Evolutionary conservation across 2,888 invertebrate genomes (phyloP).

Genomic region (Volucella bombylans): DNA sequence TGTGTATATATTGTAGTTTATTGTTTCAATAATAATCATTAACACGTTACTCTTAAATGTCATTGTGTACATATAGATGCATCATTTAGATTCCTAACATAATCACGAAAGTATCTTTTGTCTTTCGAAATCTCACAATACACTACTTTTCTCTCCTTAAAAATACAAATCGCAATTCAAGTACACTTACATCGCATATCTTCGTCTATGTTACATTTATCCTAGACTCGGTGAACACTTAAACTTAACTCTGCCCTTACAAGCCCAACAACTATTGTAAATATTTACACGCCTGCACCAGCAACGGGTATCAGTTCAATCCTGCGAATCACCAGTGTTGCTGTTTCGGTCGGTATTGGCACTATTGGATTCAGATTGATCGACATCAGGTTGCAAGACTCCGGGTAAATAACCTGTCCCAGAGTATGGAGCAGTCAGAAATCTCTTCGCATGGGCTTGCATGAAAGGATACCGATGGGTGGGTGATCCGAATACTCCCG

Average conservation of each 20-base stretch:
- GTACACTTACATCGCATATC: constrained; percentile 42
- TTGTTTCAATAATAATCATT: constrained; percentile 67
- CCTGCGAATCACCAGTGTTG: constrained; percentile 82
- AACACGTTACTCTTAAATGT: constrained; percentile 61
- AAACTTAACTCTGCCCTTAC: constrained; percentile 55
- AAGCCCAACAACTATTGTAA: constrained; percentile 52
- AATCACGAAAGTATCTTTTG: constrained; percentile 21
- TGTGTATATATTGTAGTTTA: constrained; percentile 67
- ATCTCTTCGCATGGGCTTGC: constrained; percentile 88
- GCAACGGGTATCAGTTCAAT: constrained; percentile 77
- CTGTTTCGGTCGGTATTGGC: constrained; percentile 82
- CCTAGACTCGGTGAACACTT: constrained; percentile 51
- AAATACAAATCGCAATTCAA: constrained; percentile 62
- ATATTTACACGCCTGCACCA: constrained; percentile 58
- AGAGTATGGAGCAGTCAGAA: constrained; percentile 91
- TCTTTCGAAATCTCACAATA: constrained; percentile 48
- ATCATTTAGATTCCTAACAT: constrained; percentile 37
- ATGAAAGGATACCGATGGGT: constrained; percentile 82
- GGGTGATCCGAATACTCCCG: constrained; percentile 81
- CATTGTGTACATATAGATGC: constrained; percentile 29
- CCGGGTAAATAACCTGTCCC: constrained; percentile 92
- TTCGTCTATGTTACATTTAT: constrained; percentile 57
- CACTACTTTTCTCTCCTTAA: constrained; percentile 24
- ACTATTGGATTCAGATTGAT: constrained; percentile 82
- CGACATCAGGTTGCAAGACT: constrained; percentile 84